Conservation (phyloP, 1,140 invertebrate species). For the Brachystomella parvula region DNA sequence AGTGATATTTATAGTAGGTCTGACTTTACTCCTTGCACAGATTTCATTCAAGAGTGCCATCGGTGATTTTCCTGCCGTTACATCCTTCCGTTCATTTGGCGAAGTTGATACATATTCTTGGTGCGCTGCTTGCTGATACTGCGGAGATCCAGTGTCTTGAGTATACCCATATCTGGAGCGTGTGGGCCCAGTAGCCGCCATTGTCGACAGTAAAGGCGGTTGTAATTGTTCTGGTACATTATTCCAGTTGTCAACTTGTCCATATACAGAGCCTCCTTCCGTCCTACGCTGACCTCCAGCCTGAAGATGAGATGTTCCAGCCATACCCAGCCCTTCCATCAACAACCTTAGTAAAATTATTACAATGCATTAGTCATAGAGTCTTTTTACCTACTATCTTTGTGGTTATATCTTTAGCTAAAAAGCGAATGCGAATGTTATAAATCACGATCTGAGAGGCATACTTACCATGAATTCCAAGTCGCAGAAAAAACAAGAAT, state of each 20-base stretch:
- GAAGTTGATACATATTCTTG: neutral
- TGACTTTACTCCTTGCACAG: constrained; percentile 26
- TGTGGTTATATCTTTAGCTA: too few relatives aligned
- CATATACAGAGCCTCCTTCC: too few relatives aligned
- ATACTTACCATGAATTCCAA: too few relatives aligned
- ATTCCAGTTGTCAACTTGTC: neutral
- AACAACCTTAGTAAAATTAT: too few relatives aligned
- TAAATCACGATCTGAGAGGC: too few relatives aligned
- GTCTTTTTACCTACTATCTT: too few relatives aligned
- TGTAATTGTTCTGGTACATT: neutral
- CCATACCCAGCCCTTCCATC: too few relatives aligned
- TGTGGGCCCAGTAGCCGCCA: neutral
- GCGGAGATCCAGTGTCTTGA: neutral
- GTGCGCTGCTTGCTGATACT: neutral
- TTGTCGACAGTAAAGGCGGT: neutral
- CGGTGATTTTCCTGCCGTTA: constrained; percentile 21
- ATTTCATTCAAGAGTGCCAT: constrained; percentile 34
- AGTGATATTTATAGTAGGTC: constrained; percentile 6
- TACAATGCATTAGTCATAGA: too few relatives aligned
- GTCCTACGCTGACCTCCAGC: too few relatives aligned
- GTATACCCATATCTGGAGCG: neutral
- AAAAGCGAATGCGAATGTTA: too few relatives aligned
- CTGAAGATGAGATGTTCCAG: too few relatives aligned
- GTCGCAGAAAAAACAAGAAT: too few relatives aligned
- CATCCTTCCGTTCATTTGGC: neutral